Evolutionary conservation across 2,113 vertebrate species (phyloP).

Genomic region (Lamprologus ornatipinnis): DNA sequence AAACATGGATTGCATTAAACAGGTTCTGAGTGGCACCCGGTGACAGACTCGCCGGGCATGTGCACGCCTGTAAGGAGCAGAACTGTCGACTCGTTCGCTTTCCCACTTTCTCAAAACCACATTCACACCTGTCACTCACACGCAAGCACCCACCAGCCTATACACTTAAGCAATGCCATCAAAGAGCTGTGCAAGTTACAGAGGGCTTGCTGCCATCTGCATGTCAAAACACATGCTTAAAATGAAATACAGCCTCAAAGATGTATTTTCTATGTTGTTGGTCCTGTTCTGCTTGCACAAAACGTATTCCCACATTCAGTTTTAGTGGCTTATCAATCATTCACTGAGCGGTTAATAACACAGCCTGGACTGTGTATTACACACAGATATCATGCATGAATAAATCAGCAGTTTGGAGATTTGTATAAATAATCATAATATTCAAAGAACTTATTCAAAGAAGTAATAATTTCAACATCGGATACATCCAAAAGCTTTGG

Average conservation of each 20-base stretch:
- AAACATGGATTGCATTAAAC: background rate
- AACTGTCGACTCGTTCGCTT: background rate
- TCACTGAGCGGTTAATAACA: background rate
- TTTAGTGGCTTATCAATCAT: background rate
- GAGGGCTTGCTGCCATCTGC: background rate
- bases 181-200: background rate
- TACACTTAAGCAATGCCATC: background rate
- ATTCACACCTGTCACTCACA: background rate
- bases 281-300: background rate
- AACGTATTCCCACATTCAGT: background rate
- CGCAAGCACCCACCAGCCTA: background rate
- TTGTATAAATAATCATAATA: background rate
- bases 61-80: background rate
- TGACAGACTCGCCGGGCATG: background rate
- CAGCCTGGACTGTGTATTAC: background rate
- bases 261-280: fast-evolving
- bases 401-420: background rate
- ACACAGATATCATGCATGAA: background rate
- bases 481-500: background rate
- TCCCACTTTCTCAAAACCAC: background rate
- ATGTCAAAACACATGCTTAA: background rate
- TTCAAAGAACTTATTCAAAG: background rate
- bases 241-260: background rate
- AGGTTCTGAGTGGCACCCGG: background rate
- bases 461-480: background rate